Evolutionary conservation across 2,113 vertebrate genomes (phyloP).

Genomic region (Cettia cetti): DNA sequence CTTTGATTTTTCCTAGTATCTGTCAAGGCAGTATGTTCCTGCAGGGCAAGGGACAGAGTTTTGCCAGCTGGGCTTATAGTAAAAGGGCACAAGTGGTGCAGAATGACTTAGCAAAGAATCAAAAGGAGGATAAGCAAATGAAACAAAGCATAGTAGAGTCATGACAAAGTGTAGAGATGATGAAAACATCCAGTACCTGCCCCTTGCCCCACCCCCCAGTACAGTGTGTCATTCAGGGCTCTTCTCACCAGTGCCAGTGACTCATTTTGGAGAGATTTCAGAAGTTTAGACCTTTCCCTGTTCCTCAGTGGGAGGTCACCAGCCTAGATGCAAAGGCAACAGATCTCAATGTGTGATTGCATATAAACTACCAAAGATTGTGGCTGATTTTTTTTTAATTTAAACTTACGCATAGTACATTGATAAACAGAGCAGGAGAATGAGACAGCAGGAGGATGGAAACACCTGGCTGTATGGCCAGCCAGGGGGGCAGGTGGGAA

Average conservation of each 20-base stretch:
- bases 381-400: background rate
- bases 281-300: background rate
- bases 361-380: background rate
- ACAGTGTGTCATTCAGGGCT: background rate
- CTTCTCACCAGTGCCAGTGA: background rate
- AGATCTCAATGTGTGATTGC: background rate
- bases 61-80: background rate
- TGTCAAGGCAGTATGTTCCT: background rate
- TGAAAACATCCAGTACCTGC: background rate
- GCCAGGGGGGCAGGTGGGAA: background rate
- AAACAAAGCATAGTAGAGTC: background rate
- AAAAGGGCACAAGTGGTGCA: background rate
- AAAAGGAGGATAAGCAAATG: background rate
- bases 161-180: background rate
- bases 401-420: background rate
- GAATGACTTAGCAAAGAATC: constrained; percentile 5
- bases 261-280: background rate
- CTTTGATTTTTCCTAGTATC: background rate
- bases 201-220: background rate
- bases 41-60: background rate
- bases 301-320: background rate
- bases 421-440: background rate
- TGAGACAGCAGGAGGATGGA: background rate
- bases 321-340: background rate
- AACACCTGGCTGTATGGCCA: background rate